Evolutionary conservation across 2,888 invertebrate genomes (phyloP).

Genomic region (Drosophila picticornis): DNA sequence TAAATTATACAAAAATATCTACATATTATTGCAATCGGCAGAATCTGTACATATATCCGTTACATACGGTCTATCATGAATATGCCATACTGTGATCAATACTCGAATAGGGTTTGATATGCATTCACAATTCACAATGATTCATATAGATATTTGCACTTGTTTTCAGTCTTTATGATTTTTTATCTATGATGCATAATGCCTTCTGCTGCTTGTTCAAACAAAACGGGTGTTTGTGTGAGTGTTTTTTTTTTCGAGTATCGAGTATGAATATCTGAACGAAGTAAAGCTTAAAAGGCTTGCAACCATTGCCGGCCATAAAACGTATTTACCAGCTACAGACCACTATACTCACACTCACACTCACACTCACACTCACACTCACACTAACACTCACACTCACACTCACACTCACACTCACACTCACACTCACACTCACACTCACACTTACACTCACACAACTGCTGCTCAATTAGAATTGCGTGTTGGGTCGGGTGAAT

Average conservation of each 20-base stretch:
- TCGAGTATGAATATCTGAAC: background rate
- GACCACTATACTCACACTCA: constrained; percentile 3
- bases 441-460: background rate
- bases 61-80: background rate
- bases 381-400: rapidly evolving
- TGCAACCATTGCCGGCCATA: constrained; percentile 39
- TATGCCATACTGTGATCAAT: background rate
- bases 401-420: background rate
- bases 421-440: rapidly evolving
- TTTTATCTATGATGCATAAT: constrained; percentile 44
- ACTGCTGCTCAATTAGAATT: constrained; percentile 54
- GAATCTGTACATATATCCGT: background rate
- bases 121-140: background rate
- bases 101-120: background rate
- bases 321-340: constrained; percentile 70
- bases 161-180: constrained; percentile 22
- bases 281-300: constrained; percentile 59
- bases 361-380: rapidly evolving
- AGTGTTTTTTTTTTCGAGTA: background rate
- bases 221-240: constrained; percentile 28
- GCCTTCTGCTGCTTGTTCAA: constrained; percentile 55
- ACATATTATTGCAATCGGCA: background rate
- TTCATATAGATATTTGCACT: constrained; percentile 18
- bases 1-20: background rate
- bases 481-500: constrained; percentile 52